Conservation (phyloP, 2,797 vertebrate genomes). For the Coregonus suidteri region DNA sequence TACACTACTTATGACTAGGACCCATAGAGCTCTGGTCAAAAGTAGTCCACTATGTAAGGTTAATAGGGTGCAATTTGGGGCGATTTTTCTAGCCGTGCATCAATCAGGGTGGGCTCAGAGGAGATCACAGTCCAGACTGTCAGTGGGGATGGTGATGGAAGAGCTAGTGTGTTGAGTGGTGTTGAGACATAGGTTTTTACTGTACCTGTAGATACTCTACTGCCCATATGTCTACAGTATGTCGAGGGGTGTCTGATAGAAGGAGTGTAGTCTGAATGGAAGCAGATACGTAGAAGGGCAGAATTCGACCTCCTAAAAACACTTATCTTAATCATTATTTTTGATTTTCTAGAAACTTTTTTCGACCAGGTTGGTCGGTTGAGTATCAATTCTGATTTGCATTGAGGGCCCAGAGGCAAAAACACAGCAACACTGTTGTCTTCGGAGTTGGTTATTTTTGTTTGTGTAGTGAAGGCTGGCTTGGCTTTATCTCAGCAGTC, state of each 20-base stretch:
- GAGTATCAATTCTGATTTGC: no score
- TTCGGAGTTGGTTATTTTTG: no score
- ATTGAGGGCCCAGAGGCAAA: no score
- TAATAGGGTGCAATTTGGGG: neutral
- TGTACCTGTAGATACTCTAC: neutral
- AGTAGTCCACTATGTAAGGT: neutral
- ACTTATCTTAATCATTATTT: no score
- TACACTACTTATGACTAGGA: neutral
- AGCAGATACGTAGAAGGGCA: neutral
- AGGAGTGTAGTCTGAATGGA: neutral
- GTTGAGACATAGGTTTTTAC: neutral
- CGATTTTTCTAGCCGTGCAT: neutral
- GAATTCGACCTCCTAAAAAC: neutral
- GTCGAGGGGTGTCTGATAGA: neutral
- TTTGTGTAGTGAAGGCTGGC: no score
- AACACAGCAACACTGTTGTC: no score
- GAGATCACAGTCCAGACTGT: neutral
- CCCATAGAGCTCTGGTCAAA: neutral
- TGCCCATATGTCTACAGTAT: neutral
- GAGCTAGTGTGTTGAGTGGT: neutral
- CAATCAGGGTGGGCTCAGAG: neutral
- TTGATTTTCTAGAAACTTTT: no score
- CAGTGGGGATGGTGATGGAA: neutral
- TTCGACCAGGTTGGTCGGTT: no score
- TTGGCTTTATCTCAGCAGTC: no score